Evolutionary conservation across 2,797 vertebrate genomes (phyloP).

Genomic region (Acrocephalus scirpaceus): DNA sequence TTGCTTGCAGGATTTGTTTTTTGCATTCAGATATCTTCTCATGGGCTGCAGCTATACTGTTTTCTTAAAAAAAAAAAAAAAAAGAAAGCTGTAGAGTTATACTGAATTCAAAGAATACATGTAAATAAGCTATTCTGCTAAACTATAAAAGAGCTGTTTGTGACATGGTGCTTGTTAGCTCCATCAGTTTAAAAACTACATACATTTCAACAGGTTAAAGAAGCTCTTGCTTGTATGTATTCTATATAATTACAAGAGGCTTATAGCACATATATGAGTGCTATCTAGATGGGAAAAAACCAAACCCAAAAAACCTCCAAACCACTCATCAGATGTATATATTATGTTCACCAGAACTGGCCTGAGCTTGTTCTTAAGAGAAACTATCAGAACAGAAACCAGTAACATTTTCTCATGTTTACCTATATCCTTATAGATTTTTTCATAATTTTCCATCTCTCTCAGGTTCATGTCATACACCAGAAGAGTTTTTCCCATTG

Average conservation of each 20-base stretch:
- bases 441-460: slow-evolving; percentile 99
- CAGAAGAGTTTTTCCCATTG: slow-evolving; percentile 96
- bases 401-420: slow-evolving; percentile 29
- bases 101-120: not conserved
- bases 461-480: slow-evolving; percentile 98
- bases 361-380: not conserved
- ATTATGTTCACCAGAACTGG: not conserved
- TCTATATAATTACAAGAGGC: not conserved
- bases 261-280: not conserved
- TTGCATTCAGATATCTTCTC: slow-evolving; percentile 98
- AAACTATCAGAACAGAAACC: not conserved
- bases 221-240: not conserved
- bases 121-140: not conserved
- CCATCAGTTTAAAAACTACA: not conserved
- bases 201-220: not conserved
- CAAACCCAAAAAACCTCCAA: not conserved
- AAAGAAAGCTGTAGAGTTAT: not conserved
- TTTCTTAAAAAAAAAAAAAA: slow-evolving; percentile 77
- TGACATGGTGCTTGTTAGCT: not conserved
- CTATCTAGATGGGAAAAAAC: not conserved
- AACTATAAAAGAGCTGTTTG: not conserved
- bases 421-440: slow-evolving; percentile 95
- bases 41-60: slow-evolving; percentile 92
- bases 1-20: slow-evolving; percentile 97
- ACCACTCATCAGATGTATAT: not conserved